Base-by-base conservation (phyloP, 2,113 vertebrate genomes). In the Morone saxatilis region DNA sequence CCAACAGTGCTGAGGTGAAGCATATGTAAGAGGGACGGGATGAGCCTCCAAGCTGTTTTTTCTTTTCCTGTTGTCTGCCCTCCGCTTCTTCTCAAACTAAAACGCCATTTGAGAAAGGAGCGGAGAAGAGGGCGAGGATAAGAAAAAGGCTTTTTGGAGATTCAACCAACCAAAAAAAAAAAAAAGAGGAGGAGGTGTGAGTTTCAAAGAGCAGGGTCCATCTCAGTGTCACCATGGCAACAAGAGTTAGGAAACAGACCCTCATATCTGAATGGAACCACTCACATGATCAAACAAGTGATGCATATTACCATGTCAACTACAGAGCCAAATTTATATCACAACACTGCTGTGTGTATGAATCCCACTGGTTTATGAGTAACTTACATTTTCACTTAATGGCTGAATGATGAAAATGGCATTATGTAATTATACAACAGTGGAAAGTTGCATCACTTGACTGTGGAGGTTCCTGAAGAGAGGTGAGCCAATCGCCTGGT, bases 1-100 rank as follows among this genome's bases (percentile, higher is more conserved):
- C 86, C 80, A 90, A 88, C 86, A 51, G 84, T 82, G 83, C 80
- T 81, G 86, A 91, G 85, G 88, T 83, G 84, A 86, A 57, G 86
- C 84, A 74, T 77, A 78, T 71, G 84, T 50, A 22, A 78, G 43
- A 38, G 62, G 63, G 81, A 72, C 11, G 45, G 17, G 76, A 19
- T 10, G 59, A 80, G 60, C 65, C 68, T 85, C 66, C 14, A 22
- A 60, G 40, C 51, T 40, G 20, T 19, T 76, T 76, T 66, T 69
- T 60, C 9, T 51, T 19, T 71, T 81, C 69, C 70, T 7, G 22
- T 68, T 9, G 4, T 17, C 71, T 22, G 22, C 3, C 8, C 63
- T 71, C 65, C 2, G 38, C 71, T 68, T 76, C 40, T 45, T 59
- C 57, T 83, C 61, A 67, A 76, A 88, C 59, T 20, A 36, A 60